Percentiles rank a stretch among this genome's conserved stretches.
Evolutionary conservation across 1,140 invertebrate species (phyloP).

Genomic region (Drosophila leontia): DNA sequence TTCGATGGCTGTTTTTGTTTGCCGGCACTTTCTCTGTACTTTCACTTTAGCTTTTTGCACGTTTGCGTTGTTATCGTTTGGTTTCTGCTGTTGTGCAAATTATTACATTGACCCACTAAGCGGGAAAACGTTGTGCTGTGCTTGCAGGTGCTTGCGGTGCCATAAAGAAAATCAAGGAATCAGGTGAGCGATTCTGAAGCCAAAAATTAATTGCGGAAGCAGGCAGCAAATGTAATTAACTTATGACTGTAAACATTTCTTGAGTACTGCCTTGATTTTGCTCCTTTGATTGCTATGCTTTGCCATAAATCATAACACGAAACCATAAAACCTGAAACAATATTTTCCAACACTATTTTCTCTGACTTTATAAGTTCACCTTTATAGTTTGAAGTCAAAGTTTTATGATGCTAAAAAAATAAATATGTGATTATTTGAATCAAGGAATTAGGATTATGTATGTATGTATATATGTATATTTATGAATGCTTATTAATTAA

Average conservation of each 20-base stretch:
- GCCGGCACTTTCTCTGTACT: constrained; percentile 50
- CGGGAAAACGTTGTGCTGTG: constrained; percentile 35
- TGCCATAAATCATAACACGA: constrained; percentile 48
- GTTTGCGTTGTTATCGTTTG: constrained; percentile 68
- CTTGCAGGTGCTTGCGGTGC: constrained; percentile 4
- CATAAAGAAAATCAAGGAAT: constrained; percentile 32
- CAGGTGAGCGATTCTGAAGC: constrained; percentile 21
- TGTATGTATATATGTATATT: no score
- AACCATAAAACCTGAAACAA: constrained; percentile 2
- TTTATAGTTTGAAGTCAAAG: not conserved
- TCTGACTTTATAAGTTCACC: not conserved
- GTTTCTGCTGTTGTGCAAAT: constrained; percentile 68
- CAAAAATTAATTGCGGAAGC: constrained; percentile 55
- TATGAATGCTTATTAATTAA: no score
- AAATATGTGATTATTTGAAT: not conserved
- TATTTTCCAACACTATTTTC: not conserved
- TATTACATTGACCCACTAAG: constrained; percentile 79
- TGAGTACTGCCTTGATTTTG: constrained; percentile 20
- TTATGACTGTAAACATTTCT: constrained; percentile 42
- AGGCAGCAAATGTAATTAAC: constrained; percentile 65
- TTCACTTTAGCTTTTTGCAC: constrained; percentile 60
- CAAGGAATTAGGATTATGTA: not conserved
- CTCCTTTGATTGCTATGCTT: constrained; percentile 19
- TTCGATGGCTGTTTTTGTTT: constrained; percentile 37
- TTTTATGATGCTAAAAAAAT: no score